Conservation (phyloP, 2,797 vertebrate genomes). For the Heterohyrax brucei region DNA sequence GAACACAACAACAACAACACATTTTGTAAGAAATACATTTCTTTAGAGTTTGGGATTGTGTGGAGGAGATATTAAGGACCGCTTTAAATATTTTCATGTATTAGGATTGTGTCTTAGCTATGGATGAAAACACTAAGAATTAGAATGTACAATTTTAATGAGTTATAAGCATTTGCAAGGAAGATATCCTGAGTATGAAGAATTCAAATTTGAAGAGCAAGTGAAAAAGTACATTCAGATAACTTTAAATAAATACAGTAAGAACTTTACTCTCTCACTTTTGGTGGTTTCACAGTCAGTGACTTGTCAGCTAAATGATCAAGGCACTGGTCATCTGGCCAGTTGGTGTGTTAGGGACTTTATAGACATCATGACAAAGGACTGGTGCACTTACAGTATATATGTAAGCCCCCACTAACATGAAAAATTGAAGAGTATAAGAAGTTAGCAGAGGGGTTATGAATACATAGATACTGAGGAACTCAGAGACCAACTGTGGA, state of each 20-base stretch:
- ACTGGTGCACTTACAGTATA: not conserved
- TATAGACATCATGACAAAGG: not conserved
- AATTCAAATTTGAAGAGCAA: slow-evolving; percentile 9
- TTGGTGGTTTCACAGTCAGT: not conserved
- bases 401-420: not conserved
- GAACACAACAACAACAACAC: no score
- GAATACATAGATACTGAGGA: not conserved
- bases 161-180: not conserved
- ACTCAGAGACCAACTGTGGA: not conserved
- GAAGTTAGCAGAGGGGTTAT: not conserved
- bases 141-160: not conserved
- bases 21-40: not conserved
- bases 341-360: not conserved
- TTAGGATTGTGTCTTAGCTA: not conserved
- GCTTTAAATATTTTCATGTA: no score
- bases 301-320: not conserved
- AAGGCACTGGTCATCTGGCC: not conserved
- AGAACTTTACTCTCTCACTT: not conserved
- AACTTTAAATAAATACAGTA: not conserved
- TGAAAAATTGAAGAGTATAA: not conserved
- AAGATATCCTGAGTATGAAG: not conserved
- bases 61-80: not conserved
- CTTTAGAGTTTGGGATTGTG: slow-evolving; percentile 2
- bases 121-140: not conserved
- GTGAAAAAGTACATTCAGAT: not conserved